Evolutionary conservation across 2,888 invertebrate genomes (phyloP).

Genomic region (Scelioninae gen. 2): DNA sequence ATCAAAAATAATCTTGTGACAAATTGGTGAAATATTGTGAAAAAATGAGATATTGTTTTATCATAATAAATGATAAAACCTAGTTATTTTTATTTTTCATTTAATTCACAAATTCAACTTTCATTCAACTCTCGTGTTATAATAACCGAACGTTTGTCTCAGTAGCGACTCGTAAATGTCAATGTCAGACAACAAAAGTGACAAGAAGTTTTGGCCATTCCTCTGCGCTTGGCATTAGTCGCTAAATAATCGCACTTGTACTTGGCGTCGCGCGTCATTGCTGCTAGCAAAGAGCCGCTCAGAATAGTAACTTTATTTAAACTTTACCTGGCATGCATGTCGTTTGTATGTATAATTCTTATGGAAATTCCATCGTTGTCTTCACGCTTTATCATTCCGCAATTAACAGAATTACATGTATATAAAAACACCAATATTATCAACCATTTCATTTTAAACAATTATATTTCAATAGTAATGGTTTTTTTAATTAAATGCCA

Average conservation of each 20-base stretch:
- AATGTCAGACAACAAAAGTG: slow-evolving; percentile 58
- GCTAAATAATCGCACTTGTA: slow-evolving; percentile 24
- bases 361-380: slow-evolving; percentile 25
- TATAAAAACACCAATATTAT: slow-evolving; percentile 9
- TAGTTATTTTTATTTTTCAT: too few relatives aligned
- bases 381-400: not conserved
- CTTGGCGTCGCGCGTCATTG: slow-evolving; percentile 55
- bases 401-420: not conserved
- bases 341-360: slow-evolving; percentile 48
- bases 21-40: too few relatives aligned
- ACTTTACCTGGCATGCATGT: slow-evolving; percentile 55
- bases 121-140: too few relatives aligned
- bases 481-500: too few relatives aligned
- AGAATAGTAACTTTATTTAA: slow-evolving; percentile 53
- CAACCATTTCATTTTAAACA: slow-evolving; percentile 17
- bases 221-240: slow-evolving; percentile 48
- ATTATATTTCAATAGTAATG: too few relatives aligned
- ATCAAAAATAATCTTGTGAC: too few relatives aligned
- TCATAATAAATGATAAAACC: too few relatives aligned
- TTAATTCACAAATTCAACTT: too few relatives aligned
- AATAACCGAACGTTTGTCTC: too few relatives aligned
- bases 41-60: too few relatives aligned
- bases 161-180: slow-evolving; percentile 45
- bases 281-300: slow-evolving; percentile 40
- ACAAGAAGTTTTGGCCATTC: slow-evolving; percentile 43